Evolutionary conservation across 2,797 vertebrate species (phyloP).

Genomic region (Melopsittacus undulatus): DNA sequence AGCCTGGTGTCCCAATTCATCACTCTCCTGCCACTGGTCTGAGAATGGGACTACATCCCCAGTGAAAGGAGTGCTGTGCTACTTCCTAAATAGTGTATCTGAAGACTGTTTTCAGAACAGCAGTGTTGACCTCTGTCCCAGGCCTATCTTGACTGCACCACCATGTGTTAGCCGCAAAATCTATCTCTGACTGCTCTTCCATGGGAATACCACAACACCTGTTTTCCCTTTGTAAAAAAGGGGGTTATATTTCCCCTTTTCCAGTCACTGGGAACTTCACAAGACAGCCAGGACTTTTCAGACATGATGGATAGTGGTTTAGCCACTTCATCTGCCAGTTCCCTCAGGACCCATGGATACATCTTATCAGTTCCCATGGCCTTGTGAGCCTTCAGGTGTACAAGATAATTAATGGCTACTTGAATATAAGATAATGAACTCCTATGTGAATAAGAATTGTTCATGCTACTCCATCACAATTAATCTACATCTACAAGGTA

Average conservation of each 20-base stretch:
- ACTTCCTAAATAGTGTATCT: neutral
- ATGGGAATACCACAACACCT: neutral
- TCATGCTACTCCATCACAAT: neutral
- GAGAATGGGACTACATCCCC: neutral
- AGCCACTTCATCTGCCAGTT: neutral
- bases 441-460: neutral
- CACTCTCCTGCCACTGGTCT: rapidly evolving
- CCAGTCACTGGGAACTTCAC: neutral
- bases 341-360: neutral
- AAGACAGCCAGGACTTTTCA: neutral
- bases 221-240: neutral
- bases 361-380: neutral
- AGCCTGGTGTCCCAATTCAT: neutral
- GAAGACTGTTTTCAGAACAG: neutral
- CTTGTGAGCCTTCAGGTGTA: neutral
- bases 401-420: neutral
- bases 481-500: neutral
- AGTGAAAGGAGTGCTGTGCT: neutral
- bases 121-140: neutral
- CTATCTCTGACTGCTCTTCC: neutral
- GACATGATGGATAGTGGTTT: neutral
- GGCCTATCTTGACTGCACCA: neutral
- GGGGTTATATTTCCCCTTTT: neutral
- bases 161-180: neutral
- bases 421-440: neutral